These are phyloP conservation scores for Bugula neritina DNA, from an alignment of 2,888 invertebrate species.

Conservation along the genomic window DNA sequence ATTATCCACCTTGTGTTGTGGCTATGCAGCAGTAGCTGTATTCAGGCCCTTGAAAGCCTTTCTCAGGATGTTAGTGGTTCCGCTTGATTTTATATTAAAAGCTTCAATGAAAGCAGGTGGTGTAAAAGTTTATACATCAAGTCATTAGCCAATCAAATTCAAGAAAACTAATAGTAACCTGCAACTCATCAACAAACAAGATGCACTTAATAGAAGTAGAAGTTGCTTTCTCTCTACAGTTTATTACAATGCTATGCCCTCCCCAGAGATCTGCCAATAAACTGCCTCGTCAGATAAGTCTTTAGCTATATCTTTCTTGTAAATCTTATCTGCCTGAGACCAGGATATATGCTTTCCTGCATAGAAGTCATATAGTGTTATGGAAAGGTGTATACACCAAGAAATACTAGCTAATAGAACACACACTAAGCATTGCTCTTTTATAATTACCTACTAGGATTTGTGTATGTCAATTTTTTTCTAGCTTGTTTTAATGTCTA, in stretches of 20 bases:
- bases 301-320: background rate
- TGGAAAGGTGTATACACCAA: background rate
- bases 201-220: background rate
- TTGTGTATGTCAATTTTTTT: too few relatives aligned
- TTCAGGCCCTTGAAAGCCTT: slow-evolving; percentile 12
- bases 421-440: too few relatives aligned
- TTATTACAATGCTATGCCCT: too few relatives aligned
- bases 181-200: background rate
- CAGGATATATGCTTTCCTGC: background rate
- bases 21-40: background rate
- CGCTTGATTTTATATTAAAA: slow-evolving; percentile 1
- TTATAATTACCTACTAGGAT: too few relatives aligned
- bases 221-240: slow-evolving; percentile 14
- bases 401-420: too few relatives aligned
- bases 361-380: background rate
- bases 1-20: background rate
- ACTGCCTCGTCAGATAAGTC: too few relatives aligned
- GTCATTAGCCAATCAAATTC: background rate
- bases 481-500: too few relatives aligned
- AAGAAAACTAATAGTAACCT: background rate
- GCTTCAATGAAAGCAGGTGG: slow-evolving; percentile 26
- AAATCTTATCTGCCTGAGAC: background rate
- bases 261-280: too few relatives aligned
- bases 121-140: slow-evolving; percentile 7
- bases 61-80: slow-evolving; percentile 22